Conservation (phyloP, 2,888 invertebrate genomes). For the Sericinus montela region DNA sequence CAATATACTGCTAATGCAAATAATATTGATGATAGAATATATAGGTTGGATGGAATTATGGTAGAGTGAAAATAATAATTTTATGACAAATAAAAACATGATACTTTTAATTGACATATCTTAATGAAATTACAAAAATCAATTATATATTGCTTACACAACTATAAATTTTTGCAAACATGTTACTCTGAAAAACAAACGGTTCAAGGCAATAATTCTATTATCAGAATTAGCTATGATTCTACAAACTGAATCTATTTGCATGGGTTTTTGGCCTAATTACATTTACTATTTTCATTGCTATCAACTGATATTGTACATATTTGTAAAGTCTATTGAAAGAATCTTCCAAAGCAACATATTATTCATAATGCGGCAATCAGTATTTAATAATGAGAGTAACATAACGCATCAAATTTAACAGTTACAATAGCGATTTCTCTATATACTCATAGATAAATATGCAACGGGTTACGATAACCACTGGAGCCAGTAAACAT, state of each 20-base stretch:
- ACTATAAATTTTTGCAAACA: conserved; percentile 38
- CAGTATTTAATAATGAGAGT: conserved; percentile 50
- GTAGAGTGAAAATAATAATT: conserved; percentile 27
- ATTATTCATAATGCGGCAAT: conserved; percentile 26
- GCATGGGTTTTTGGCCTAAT: conserved; percentile 44
- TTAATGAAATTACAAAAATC: conserved; percentile 35
- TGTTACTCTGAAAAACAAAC: conserved; percentile 22
- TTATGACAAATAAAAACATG: conserved; percentile 14
- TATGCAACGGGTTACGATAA: conserved; percentile 62
- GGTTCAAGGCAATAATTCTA: conserved; percentile 15
- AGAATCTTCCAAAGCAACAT: conserved; percentile 39
- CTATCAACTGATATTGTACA: conserved; percentile 40
- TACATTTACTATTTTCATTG: conserved; percentile 49
- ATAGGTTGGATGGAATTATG: conserved; percentile 43
- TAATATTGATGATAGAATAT: conserved; percentile 51
- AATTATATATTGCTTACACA: conserved; percentile 61
- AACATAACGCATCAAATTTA: conserved; percentile 77
- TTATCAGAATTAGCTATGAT: conserved; percentile 35
- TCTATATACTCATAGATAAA: conserved; percentile 77
- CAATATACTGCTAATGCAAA: conserved; percentile 49
- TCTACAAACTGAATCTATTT: conserved; percentile 29
- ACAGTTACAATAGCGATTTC: conserved; percentile 76
- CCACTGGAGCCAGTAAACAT: conserved; percentile 69
- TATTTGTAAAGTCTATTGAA: conserved; percentile 35
- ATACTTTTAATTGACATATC: conserved; percentile 58